phyloP scores from a whole-genome alignment of 2,113 vertebrate species.

The Phalacrocorax carbo region DNA sequence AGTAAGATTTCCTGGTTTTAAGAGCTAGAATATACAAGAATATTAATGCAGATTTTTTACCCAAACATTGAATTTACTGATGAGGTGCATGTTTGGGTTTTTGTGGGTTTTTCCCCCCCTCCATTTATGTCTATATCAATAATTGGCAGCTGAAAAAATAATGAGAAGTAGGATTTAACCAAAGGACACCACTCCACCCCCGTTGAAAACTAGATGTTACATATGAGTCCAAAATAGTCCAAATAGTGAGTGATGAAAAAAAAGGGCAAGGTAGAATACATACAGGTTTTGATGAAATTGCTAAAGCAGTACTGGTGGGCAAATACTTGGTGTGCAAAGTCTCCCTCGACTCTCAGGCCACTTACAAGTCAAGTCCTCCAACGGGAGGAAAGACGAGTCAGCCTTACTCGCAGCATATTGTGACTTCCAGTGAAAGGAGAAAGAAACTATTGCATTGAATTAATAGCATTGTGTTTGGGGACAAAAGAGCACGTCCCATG shows the following conservation, averaged over 20 bases:
- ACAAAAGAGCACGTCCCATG: neutral
- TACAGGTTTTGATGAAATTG: neutral
- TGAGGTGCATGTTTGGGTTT: neutral
- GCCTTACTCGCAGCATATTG: neutral
- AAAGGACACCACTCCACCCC: neutral
- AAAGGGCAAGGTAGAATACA: neutral
- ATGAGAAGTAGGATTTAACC: neutral
- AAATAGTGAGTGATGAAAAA: neutral
- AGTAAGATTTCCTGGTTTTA: neutral
- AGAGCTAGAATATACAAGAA: neutral
- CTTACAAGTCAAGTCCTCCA: fast-evolving
- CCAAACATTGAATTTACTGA: neutral
- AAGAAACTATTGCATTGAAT: neutral
- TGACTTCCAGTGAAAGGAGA: neutral
- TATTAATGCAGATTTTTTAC: neutral
- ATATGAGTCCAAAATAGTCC: neutral
- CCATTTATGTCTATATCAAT: neutral
- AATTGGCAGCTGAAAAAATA: neutral
- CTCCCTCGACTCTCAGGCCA: neutral
- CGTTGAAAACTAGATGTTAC: neutral
- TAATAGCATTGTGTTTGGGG: neutral
- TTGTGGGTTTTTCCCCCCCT: fast-evolving
- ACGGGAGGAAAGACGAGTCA: neutral
- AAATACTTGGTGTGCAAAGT: neutral
- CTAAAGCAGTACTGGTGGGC: neutral